Percentiles rank a stretch among this genome's conserved stretches.
Evolutionary conservation across 2,113 vertebrate genomes (phyloP).

Genomic region (Nothoprocta perdicaria): DNA sequence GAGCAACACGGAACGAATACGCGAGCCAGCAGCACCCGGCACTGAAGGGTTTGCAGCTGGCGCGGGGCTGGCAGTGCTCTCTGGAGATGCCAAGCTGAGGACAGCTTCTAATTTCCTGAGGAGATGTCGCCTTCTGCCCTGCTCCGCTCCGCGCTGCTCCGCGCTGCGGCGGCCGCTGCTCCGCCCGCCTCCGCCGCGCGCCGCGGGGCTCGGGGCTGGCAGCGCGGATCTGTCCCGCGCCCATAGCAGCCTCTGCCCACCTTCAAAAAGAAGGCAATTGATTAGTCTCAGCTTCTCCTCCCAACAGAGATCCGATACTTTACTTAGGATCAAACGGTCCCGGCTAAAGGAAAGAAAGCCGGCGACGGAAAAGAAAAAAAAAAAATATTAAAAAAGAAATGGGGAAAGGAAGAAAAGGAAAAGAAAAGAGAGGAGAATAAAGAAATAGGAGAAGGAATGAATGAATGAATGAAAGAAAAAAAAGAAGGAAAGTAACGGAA

Average conservation of each 20-base stretch:
- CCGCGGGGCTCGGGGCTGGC: background rate
- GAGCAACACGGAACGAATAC: background rate
- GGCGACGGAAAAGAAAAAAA: background rate
- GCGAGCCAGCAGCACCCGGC: background rate
- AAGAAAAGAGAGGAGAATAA: accelerated
- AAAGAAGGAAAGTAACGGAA: accelerated
- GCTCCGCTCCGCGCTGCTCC: background rate
- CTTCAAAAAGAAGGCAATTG: constrained; percentile 76
- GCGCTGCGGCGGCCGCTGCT: background rate
- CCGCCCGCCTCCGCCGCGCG: background rate
- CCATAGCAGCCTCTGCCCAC: constrained; percentile 61
- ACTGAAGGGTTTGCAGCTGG: background rate
- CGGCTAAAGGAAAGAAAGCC: constrained; percentile 40
- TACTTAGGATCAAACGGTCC: constrained; percentile 71
- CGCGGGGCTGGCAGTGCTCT: background rate
- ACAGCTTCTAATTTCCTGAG: constrained; percentile 32
- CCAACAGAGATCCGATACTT: constrained; percentile 74
- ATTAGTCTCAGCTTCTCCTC: constrained; percentile 81
- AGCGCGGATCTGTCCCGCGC: constrained; percentile 31
- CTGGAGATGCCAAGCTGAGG: background rate
- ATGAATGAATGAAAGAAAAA: accelerated
- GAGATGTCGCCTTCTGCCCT: background rate
- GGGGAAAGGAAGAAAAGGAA: accelerated
- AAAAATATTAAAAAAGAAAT: accelerated
- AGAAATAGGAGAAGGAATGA: accelerated